Evolutionary conservation across 1,140 invertebrate species (phyloP).

Genomic region (Neodiprion fabricii): DNA sequence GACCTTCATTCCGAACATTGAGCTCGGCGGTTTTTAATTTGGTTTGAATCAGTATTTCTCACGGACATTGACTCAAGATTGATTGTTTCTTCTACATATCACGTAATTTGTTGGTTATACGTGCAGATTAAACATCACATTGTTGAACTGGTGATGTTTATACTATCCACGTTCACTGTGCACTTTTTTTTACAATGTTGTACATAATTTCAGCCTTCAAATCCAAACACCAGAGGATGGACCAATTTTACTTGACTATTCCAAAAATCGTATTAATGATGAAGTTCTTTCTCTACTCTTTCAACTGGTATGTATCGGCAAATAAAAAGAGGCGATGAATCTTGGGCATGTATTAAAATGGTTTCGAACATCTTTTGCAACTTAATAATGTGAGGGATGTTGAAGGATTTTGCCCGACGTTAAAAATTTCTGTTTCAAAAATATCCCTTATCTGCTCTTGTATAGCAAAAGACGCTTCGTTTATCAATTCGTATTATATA

Average conservation of each 20-base stretch:
- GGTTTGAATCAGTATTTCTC: background rate
- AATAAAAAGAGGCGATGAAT: background rate
- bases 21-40: background rate
- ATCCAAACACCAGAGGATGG: conserved; percentile 83
- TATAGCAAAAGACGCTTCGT: too few species aligned
- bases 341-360: background rate
- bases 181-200: conserved; percentile 11
- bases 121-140: background rate
- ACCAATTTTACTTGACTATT: conserved; percentile 92
- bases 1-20: conserved; percentile 37
- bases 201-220: conserved; percentile 67
- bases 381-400: too few species aligned
- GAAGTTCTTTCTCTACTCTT: conserved; percentile 79
- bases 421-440: too few species aligned
- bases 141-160: conserved; percentile 8
- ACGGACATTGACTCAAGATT: background rate
- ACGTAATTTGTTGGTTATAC: background rate
- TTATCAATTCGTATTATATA: too few species aligned
- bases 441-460: too few species aligned
- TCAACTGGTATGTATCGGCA: conserved; percentile 70
- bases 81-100: background rate
- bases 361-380: background rate
- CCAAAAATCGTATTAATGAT: conserved; percentile 92
- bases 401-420: too few species aligned
- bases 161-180: too few species aligned